A percentile compares a stretch with the other conserved stretches of the same genome.
Evolutionary conservation across 2,113 vertebrate genomes (phyloP).

Genomic region (Gymnogyps californianus): DNA sequence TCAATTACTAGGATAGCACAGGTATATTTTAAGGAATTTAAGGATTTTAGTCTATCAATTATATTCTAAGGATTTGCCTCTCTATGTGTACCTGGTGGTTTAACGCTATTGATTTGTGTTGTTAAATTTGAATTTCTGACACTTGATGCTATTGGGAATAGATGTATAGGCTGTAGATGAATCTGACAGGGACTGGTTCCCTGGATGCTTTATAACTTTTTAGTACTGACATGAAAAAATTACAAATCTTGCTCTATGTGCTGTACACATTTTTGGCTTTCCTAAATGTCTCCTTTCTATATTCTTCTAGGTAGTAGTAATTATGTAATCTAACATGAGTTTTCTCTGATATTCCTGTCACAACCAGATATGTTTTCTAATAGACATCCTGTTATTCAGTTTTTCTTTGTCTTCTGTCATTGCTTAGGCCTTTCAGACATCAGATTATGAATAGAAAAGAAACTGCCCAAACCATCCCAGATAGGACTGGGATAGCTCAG

Average conservation of each 20-base stretch:
- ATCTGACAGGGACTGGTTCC: not conserved
- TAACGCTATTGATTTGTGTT: not conserved
- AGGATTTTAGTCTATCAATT: not conserved
- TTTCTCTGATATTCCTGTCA: not conserved
- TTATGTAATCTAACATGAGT: not conserved
- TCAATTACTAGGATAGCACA: not conserved
- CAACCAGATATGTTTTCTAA: not conserved
- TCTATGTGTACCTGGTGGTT: not conserved
- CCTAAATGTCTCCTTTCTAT: not conserved
- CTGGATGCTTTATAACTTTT: not conserved
- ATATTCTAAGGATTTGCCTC: not conserved
- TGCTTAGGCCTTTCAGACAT: not conserved
- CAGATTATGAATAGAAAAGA: not conserved
- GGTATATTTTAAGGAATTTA: not conserved
- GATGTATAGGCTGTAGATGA: not conserved
- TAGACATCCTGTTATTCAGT: not conserved
- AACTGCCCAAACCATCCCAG: not conserved
- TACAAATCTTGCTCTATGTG: not conserved
- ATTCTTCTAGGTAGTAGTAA: not conserved
- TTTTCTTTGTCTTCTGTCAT: not conserved
- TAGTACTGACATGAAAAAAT: not conserved
- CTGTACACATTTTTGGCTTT: not conserved
- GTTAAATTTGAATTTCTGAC: not conserved
- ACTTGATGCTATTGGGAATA: not conserved
- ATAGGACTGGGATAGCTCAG: not conserved